Evolutionary conservation across 2,888 invertebrate species (phyloP).

Genomic region (Ormyrus thymus): DNA sequence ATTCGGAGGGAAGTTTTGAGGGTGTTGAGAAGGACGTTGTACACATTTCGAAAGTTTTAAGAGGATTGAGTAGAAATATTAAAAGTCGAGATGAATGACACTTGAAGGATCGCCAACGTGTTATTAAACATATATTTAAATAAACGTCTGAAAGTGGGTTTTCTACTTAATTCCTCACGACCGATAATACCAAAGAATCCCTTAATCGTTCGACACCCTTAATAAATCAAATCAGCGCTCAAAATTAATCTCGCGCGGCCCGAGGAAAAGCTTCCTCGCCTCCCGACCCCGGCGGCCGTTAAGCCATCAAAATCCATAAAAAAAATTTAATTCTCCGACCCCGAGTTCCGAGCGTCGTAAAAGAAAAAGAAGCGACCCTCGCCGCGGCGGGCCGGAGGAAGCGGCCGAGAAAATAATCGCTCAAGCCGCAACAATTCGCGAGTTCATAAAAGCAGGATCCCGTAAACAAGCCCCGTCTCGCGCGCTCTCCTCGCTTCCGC

Average conservation of each 20-base stretch:
- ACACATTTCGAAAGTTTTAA: too few relatives aligned
- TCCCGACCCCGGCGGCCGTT: background rate
- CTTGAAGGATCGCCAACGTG: too few relatives aligned
- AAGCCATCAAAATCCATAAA: constrained; percentile 17
- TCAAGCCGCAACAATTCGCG: constrained; percentile 34
- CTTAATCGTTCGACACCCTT: too few relatives aligned
- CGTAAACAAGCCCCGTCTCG: constrained; percentile 29
- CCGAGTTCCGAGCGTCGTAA: constrained; percentile 15
- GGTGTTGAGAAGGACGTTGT: too few relatives aligned
- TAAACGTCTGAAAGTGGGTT: too few relatives aligned
- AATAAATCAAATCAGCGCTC: too few relatives aligned
- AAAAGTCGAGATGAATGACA: too few relatives aligned
- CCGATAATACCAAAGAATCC: too few relatives aligned
- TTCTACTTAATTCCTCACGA: too few relatives aligned
- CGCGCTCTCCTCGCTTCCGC: background rate
- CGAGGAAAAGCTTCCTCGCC: background rate
- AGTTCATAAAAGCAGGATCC: constrained; percentile 37
- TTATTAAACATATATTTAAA: too few relatives aligned
- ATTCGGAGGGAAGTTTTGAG: too few relatives aligned
- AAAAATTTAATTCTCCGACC: constrained; percentile 31
- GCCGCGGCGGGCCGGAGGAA: background rate
- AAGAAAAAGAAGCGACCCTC: background rate
- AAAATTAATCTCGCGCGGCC: background rate
- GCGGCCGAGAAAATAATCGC: constrained; percentile 34
- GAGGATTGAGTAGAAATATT: too few relatives aligned